Conservation (phyloP, 2,888 invertebrate genomes). For the Trachelus iudaicus region DNA sequence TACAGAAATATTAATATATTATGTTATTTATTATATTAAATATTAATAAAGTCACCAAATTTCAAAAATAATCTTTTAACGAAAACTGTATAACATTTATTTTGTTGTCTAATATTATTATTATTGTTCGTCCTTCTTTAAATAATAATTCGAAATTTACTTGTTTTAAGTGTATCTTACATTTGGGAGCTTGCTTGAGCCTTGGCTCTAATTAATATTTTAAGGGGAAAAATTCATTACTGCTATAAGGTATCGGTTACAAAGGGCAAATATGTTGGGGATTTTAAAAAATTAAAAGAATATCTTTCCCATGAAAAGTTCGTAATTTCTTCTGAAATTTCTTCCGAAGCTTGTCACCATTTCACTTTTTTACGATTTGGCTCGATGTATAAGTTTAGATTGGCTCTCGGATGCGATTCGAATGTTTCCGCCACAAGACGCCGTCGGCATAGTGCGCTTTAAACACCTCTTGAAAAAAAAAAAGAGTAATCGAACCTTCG, state of each 20-base stretch:
- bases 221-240: background rate
- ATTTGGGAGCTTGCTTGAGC: background rate
- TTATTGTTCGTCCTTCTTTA: background rate
- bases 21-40: no score
- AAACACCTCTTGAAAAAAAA: background rate
- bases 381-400: background rate
- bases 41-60: no score
- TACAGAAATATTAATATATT: background rate
- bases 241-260: background rate
- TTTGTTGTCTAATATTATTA: background rate
- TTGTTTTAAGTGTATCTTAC: background rate
- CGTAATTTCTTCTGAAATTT: background rate
- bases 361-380: background rate
- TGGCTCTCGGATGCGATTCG: background rate
- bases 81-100: no score
- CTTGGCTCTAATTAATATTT: background rate
- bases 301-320: background rate
- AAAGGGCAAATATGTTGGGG: background rate
- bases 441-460: background rate
- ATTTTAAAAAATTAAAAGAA: background rate
- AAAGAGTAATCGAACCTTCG: background rate
- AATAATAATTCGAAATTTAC: background rate
- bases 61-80: no score
- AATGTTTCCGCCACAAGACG: background rate
- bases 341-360: background rate